Percentiles rank a stretch among this genome's conserved stretches.
phyloP scores from a whole-genome alignment of 1,140 invertebrate genomes.

The Aphelenchoides fujianensis region DNA sequence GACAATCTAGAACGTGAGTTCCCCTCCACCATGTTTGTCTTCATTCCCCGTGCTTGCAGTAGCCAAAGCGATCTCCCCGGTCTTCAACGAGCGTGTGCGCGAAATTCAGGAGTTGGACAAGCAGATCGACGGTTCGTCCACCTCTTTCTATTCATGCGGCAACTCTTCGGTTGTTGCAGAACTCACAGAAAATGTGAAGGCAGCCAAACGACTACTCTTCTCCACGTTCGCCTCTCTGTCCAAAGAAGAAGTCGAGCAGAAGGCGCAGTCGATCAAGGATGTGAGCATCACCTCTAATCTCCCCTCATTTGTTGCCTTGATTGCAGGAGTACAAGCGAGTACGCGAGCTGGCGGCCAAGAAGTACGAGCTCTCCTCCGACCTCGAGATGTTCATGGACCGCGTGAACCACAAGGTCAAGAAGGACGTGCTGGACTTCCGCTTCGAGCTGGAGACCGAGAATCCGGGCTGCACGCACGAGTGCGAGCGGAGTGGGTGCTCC shows the following conservation, averaged over 20 bases:
- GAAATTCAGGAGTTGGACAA: constrained; percentile 6
- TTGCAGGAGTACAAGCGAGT: constrained; percentile 8
- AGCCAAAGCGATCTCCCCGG: not conserved
- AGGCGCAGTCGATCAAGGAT: not conserved
- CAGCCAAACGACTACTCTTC: not conserved
- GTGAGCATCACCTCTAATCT: not conserved
- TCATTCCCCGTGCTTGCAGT: not conserved
- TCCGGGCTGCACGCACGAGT: constrained; percentile 37
- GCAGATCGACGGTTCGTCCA: not conserved
- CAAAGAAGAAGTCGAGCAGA: constrained; percentile 3
- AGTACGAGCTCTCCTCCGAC: constrained; percentile 24
- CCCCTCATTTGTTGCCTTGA: not conserved
- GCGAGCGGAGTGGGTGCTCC: constrained; percentile 36
- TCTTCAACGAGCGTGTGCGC: not conserved
- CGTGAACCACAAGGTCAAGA: constrained; percentile 21
- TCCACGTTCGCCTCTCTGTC: not conserved
- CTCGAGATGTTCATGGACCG: not conserved
- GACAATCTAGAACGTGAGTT: constrained; percentile 40
- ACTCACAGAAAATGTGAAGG: not conserved
- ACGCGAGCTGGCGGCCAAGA: constrained; percentile 21
- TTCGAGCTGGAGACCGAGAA: constrained; percentile 45
- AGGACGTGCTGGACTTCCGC: constrained; percentile 42
- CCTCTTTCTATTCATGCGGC: too few relatives aligned
- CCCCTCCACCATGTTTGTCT: not conserved
- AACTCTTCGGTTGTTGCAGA: too few relatives aligned